Evolutionary conservation across 2,888 invertebrate genomes (phyloP), one percentile per base, ranked within the genome.

Genomic region (Sylvicola cinctus): DNA sequence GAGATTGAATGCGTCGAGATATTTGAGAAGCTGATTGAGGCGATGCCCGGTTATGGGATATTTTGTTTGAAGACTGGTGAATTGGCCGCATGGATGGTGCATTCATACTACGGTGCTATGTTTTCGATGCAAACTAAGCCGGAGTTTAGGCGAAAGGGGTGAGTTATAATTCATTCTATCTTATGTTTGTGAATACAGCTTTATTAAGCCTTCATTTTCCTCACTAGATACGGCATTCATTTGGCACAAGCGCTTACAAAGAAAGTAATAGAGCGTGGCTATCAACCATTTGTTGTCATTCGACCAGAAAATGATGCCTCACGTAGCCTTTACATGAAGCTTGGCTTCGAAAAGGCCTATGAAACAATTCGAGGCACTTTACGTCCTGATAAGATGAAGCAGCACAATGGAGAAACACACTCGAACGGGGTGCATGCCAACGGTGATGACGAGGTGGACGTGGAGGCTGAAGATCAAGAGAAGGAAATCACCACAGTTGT

Each of bases 21-120:
- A 35, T 84, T 84, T 56, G 74, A 80, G 50, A 74, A 74, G 56
- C 65, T 84, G 39, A 77, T 83, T 40, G 68, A 69, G 37, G 71
- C 70, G 48, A 63, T 84, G 43, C 81, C 83, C 8, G 83, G 81
- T 13, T 77, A 76, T 52, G 84, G 83, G 26, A 72, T 84, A 41
- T 83, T 83, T 56, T 72, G 67, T 48, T 44, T 52, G 46, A 51
- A 54, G 43, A 66, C 66, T 36, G 78, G 76, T 33, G 70, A 74
- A 46, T 61, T 84, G 41, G 83, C 81, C 25, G 84, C 84, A 16
- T 84, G 84, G 84, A 84, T 84, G 84, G 78, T 84, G 32, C 84
- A 84, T 55, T 81, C 81, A 14, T 84, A 84, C 58, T 84, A 84
- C 56, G 84, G 84, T 16, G 84, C 84, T 40, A 84, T 84, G 84